phyloP scores from a whole-genome alignment of 2,888 invertebrate species.

The Spicauda simplicius region DNA sequence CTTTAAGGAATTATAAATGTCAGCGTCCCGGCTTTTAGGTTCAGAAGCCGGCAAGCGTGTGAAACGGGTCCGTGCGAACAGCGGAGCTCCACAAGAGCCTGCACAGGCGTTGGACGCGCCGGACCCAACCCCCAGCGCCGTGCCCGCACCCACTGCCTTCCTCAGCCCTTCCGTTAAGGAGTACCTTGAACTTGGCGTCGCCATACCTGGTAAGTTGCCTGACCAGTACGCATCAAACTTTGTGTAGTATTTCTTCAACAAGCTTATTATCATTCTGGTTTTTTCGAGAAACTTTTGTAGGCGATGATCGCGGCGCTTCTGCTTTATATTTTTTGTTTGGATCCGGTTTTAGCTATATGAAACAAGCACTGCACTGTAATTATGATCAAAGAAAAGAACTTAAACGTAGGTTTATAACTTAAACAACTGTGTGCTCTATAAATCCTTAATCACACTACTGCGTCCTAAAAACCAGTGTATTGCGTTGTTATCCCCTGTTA shows the following conservation, averaged over 20 bases:
- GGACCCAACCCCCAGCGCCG: slow-evolving; percentile 78
- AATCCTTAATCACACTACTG: too few species aligned
- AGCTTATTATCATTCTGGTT: slow-evolving; percentile 5
- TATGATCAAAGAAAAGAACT: too few species aligned
- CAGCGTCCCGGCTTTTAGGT: slow-evolving; percentile 56
- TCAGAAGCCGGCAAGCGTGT: slow-evolving; percentile 86
- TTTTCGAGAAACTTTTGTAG: neutral
- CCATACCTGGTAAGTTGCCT: slow-evolving; percentile 90
- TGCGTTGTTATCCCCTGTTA: too few species aligned
- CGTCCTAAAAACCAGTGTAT: too few species aligned
- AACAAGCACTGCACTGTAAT: neutral
- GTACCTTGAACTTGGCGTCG: slow-evolving; percentile 94
- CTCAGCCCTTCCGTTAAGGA: slow-evolving; percentile 93
- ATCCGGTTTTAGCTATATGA: neutral
- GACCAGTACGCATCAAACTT: slow-evolving; percentile 11
- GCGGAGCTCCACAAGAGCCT: slow-evolving; percentile 66
- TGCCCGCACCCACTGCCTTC: slow-evolving; percentile 89
- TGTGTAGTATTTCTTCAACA: neutral
- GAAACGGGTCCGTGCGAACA: slow-evolving; percentile 85
- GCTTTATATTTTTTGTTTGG: neutral
- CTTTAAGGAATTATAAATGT: slow-evolving; percentile 2
- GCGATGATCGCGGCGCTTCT: neutral
- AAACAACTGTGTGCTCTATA: too few species aligned
- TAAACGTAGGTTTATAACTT: too few species aligned
- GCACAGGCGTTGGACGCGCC: slow-evolving; percentile 77